Evolutionary conservation across 2,888 invertebrate species (phyloP).

Genomic region (Neelides folsomi): DNA sequence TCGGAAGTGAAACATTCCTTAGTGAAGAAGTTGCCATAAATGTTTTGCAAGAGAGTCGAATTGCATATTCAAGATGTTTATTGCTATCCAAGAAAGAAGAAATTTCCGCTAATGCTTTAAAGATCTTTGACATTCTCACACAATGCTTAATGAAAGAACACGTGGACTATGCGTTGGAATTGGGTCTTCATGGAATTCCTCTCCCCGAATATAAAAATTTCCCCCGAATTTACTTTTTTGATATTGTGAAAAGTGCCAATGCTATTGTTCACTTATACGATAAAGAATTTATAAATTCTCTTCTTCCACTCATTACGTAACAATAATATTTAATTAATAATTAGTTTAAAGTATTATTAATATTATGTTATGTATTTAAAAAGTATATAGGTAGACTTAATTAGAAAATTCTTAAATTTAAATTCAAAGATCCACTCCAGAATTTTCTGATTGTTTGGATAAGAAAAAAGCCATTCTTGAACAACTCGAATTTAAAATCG

Average conservation of each 20-base stretch:
- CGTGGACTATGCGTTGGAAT: conserved; percentile 88
- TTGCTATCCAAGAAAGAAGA: conserved; percentile 43
- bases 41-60: conserved; percentile 76
- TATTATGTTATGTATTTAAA: too few species aligned
- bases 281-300: conserved; percentile 78
- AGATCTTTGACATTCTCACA: conserved; percentile 31
- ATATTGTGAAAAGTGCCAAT: conserved; percentile 81
- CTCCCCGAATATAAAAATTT: conserved; percentile 78
- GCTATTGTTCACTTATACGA: conserved; percentile 84
- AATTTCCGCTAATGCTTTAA: conserved; percentile 20
- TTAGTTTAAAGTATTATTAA: too few species aligned
- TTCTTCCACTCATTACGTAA: conserved; percentile 76
- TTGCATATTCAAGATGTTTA: conserved; percentile 76
- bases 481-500: conserved; percentile 80
- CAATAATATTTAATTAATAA: too few species aligned
- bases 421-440: conserved; percentile 56
- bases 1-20: conserved; percentile 91
- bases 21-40: conserved; percentile 87
- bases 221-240: conserved; percentile 83
- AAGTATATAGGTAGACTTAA: too few species aligned
- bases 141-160: conserved; percentile 50
- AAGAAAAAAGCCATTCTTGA: conserved; percentile 74
- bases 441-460: conserved; percentile 70
- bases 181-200: conserved; percentile 78
- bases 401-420: background rate